phyloP scores from a whole-genome alignment of 64 coral and sea anemone genomes.

The Montipora cactus region DNA sequence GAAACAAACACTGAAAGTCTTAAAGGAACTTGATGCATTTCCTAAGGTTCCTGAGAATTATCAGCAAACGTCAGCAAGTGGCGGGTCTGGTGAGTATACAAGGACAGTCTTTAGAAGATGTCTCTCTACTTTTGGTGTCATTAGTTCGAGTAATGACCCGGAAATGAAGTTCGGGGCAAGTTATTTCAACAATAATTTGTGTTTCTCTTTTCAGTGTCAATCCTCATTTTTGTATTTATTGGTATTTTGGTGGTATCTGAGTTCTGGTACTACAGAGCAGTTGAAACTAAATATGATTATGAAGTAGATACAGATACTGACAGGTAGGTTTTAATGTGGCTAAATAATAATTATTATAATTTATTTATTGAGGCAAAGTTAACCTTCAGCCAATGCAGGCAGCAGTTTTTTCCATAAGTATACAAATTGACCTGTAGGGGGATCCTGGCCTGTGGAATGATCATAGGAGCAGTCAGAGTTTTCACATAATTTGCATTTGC shows the following conservation, averaged over 20 bases:
- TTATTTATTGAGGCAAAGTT: too few species aligned
- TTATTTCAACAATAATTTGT: neutral
- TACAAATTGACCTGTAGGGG: too few species aligned
- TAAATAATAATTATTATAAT: too few species aligned
- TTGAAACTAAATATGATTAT: slow-evolving; percentile 97
- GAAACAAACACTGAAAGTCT: slow-evolving; percentile 94
- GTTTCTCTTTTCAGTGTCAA: slow-evolving; percentile 67
- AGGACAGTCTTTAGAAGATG: neutral
- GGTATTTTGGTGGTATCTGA: slow-evolving; percentile 87
- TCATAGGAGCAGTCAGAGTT: too few species aligned
- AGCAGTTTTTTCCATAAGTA: too few species aligned
- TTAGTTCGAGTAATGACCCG: too few species aligned
- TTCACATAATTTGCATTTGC: too few species aligned
- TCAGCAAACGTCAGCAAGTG: slow-evolving; percentile 85
- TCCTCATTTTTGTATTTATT: slow-evolving; percentile 92
- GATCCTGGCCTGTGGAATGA: too few species aligned
- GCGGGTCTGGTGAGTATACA: slow-evolving; percentile 83
- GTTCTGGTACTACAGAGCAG: slow-evolving; percentile 95
- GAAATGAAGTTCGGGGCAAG: too few species aligned
- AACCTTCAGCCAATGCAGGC: too few species aligned
- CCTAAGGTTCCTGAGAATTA: slow-evolving; percentile 98
- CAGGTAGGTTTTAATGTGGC: slow-evolving; percentile 52
- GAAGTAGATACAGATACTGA: slow-evolving; percentile 93
- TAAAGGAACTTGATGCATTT: slow-evolving; percentile 97
- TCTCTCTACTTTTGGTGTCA: neutral